Percentiles rank a stretch among this genome's conserved stretches.
These are phyloP conservation scores for Euphydryas editha DNA, from an alignment of 2,888 invertebrate species.

Conservation along the genomic window DNA sequence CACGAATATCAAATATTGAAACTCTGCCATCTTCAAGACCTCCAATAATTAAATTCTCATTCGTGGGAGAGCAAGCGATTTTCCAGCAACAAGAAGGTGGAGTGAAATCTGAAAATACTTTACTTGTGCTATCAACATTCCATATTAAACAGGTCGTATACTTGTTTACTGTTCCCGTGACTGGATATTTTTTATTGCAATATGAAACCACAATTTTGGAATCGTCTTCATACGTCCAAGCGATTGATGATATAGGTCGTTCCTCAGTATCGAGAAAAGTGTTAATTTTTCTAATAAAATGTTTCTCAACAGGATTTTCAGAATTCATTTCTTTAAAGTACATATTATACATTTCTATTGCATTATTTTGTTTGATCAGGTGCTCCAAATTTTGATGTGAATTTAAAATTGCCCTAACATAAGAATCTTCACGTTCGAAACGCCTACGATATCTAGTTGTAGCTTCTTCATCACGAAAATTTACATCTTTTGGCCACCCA, in stretches of 20 bases:
- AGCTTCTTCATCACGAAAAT: slow-evolving; percentile 85
- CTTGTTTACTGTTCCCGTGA: slow-evolving; percentile 43
- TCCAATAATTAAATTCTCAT: slow-evolving; percentile 53
- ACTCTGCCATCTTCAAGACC: slow-evolving; percentile 63
- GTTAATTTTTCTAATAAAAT: slow-evolving; percentile 82
- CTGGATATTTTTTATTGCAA: slow-evolving; percentile 63
- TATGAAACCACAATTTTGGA: slow-evolving; percentile 85
- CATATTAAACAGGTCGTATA: slow-evolving; percentile 85
- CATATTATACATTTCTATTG: slow-evolving; percentile 89
- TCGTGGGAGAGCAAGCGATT: slow-evolving; percentile 53
- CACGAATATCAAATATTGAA: slow-evolving; percentile 88
- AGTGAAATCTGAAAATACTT: slow-evolving; percentile 46
- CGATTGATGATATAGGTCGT: slow-evolving; percentile 80
- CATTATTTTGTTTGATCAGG: slow-evolving; percentile 88
- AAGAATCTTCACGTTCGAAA: slow-evolving; percentile 89
- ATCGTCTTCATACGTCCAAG: slow-evolving; percentile 86
- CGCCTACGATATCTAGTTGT: slow-evolving; percentile 88
- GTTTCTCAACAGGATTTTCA: slow-evolving; percentile 73
- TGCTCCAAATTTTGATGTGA: slow-evolving; percentile 82
- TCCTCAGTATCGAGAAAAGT: slow-evolving; percentile 83
- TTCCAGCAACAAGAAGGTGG: slow-evolving; percentile 62
- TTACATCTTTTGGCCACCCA: slow-evolving; percentile 91
- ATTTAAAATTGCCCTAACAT: slow-evolving; percentile 84
- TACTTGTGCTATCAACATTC: slow-evolving; percentile 78
- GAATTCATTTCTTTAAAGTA: slow-evolving; percentile 85